Conservation (phyloP, 2,888 invertebrate genomes). For the Marronus borbonicus region DNA sequence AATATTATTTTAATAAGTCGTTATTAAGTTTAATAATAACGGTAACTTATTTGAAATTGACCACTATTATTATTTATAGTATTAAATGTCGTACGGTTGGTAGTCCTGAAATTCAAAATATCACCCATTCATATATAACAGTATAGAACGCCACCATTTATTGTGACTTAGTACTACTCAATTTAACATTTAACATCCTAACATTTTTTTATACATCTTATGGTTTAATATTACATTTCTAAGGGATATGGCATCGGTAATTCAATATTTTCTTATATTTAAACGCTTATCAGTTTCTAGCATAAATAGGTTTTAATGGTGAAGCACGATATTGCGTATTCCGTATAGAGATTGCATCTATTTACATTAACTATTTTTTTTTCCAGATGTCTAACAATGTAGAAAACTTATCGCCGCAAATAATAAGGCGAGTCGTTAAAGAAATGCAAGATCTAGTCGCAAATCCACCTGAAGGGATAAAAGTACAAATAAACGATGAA, state of each 20-base stretch:
- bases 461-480: conserved; percentile 92
- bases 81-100: neutral
- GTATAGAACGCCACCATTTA: conserved; percentile 48
- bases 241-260: conserved; percentile 52
- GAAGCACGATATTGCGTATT: neutral
- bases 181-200: conserved; percentile 36
- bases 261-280: conserved; percentile 17
- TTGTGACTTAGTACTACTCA: conserved; percentile 48
- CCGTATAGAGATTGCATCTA: neutral
- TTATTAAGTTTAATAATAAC: neutral
- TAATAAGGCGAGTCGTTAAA: conserved; percentile 87
- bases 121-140: neutral
- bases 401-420: conserved; percentile 96
- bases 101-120: conserved; percentile 43
- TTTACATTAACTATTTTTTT: neutral
- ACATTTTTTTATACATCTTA: conserved; percentile 53
- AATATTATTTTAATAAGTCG: neutral
- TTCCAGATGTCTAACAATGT: conserved; percentile 85
- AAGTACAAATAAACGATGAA: conserved; percentile 90
- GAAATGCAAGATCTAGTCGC: conserved; percentile 89
- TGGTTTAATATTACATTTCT: conserved; percentile 38
- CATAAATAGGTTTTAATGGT: neutral
- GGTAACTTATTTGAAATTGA: too few species aligned
- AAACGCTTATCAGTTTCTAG: neutral
- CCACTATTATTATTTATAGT: too few species aligned